Evolutionary conservation across 2,113 vertebrate genomes (phyloP).

Genomic region (Tyrannus savana): DNA sequence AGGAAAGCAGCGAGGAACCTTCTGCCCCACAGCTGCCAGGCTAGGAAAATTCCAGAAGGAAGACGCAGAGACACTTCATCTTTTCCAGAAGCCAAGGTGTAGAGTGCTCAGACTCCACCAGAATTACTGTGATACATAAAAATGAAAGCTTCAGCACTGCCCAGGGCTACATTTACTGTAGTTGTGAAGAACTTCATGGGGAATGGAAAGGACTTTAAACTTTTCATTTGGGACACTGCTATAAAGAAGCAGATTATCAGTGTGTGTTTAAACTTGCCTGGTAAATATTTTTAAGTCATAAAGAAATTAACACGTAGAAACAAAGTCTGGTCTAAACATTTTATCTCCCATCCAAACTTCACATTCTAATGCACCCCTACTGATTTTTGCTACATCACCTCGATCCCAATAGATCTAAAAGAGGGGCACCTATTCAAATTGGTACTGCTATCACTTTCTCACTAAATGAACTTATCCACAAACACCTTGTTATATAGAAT

Average conservation of each 20-base stretch:
- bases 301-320: constrained; percentile 38
- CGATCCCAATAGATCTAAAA: background rate
- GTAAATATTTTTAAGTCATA: background rate
- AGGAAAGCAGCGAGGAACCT: background rate
- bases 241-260: background rate
- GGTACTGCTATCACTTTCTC: background rate
- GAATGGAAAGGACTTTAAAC: background rate
- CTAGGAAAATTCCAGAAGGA: background rate
- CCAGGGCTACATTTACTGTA: background rate
- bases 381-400: background rate
- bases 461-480: background rate
- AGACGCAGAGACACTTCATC: background rate
- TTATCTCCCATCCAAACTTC: constrained; percentile 12
- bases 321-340: background rate
- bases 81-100: background rate
- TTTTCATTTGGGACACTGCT: background rate
- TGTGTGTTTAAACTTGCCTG: background rate
- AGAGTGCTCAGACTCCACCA: background rate
- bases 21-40: background rate
- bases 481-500: background rate
- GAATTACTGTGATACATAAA: background rate
- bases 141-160: background rate
- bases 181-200: background rate
- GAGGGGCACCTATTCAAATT: background rate
- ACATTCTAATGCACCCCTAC: background rate